phyloP scores from a whole-genome alignment of 1,140 invertebrate species.

The Cephus cinctus region DNA sequence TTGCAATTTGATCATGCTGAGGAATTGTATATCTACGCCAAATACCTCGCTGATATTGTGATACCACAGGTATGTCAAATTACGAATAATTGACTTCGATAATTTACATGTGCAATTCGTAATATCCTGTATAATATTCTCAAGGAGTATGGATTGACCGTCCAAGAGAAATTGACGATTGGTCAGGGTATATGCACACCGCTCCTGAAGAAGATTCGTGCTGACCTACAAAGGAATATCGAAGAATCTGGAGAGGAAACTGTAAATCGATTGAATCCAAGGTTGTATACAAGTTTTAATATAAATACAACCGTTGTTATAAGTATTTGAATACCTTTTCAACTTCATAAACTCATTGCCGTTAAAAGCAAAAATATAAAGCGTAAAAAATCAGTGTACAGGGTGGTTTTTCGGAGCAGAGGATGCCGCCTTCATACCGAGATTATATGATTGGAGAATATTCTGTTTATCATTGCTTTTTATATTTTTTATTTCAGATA shows the following conservation, averaged over 20 bases:
- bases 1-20: conserved; percentile 92
- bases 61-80: conserved; percentile 83
- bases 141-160: conserved; percentile 95
- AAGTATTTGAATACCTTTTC: neutral
- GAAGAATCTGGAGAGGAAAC: conserved; percentile 85
- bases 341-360: neutral
- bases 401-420: no score
- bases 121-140: neutral
- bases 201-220: conserved; percentile 92
- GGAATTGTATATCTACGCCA: conserved; percentile 92
- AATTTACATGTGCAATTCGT: conserved; percentile 1
- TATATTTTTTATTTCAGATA: conserved; percentile 63
- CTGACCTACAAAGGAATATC: conserved; percentile 92
- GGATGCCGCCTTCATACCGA: no score
- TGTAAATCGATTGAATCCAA: conserved; percentile 93
- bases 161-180: conserved; percentile 94
- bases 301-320: neutral
- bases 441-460: no score
- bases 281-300: conserved; percentile 53
- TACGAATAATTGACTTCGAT: conserved; percentile 3
- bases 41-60: conserved; percentile 96
- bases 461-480: no score
- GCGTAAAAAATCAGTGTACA: no score
- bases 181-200: conserved; percentile 97
- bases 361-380: no score